Conservation (phyloP, 2,113 vertebrate species). For the Gymnocephalus cernua region DNA sequence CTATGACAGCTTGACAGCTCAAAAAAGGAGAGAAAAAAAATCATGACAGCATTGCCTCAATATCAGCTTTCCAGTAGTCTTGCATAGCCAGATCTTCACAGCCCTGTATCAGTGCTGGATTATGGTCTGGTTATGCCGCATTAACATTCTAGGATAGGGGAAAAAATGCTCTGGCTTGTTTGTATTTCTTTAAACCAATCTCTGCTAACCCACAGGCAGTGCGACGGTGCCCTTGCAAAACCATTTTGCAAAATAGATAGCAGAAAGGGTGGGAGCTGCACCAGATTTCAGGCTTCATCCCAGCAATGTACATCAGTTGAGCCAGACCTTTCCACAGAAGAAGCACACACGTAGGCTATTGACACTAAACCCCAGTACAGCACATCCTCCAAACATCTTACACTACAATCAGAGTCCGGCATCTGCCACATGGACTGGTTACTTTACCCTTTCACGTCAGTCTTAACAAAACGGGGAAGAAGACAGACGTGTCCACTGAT, state of each 20-base stretch:
- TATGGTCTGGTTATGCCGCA: too few species aligned
- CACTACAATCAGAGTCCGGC: not conserved
- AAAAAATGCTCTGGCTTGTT: too few species aligned
- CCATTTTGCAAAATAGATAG: too few species aligned
- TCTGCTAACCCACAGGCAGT: too few species aligned
- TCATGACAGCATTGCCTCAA: constrained; percentile 20
- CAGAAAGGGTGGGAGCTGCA: too few species aligned
- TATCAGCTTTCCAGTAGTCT: constrained; percentile 14
- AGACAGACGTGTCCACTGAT: constrained; percentile 7
- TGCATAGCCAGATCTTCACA: too few species aligned
- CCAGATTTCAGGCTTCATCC: too few species aligned
- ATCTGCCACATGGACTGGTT: not conserved
- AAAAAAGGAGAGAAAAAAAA: not conserved
- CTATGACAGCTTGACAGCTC: constrained; percentile 6
- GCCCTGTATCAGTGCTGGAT: too few species aligned
- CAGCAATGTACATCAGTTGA: too few species aligned
- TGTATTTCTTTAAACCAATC: too few species aligned
- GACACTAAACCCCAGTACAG: constrained; percentile 7
- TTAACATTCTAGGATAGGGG: too few species aligned
- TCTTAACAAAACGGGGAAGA: constrained; percentile 14
- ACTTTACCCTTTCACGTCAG: constrained; percentile 40
- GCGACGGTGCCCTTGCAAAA: too few species aligned
- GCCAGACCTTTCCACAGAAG: not conserved
- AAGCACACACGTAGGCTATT: constrained; percentile 12
- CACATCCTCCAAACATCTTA: not conserved